Base-by-base conservation (phyloP, 2,797 vertebrate genomes). In the Crossoptilon crossoptilon region DNA sequence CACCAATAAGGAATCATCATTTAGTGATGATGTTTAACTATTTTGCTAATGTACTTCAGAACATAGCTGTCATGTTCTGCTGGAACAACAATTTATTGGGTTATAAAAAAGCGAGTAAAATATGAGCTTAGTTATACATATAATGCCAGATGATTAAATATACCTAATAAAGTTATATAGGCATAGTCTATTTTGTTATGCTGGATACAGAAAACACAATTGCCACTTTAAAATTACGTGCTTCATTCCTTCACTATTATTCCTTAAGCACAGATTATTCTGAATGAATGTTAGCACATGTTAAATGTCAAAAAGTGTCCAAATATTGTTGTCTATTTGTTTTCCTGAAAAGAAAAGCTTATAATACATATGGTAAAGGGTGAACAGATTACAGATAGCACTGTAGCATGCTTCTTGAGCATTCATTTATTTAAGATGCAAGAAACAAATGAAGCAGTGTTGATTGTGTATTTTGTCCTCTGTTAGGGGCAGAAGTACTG, bases 361-460 rank as follows among this genome's bases (percentile, higher is more conserved):
- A 33, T 43, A 21, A 56, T 53, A 46, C 53, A 10, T 81, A 73
- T 31, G 21, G 27, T 27, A 70, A 84, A 81, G 11, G 17, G 21
- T 78, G 71, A 90, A 78, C 27, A 66, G 72, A 33, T 85, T 91
- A 66, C 44, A 87, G 67, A 39, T 75, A 27, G 83, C 51, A 11
- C 33, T 44, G 41, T 51, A 71, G 37, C 60, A 76, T 49, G 7
- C 6, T 77, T 84, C 71, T 95, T 77, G 71, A 66, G 24, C 43
- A 48, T 88, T 91, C 44, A 48, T 82, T 94, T 96, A 41, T 64
- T 88, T 90, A 94, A 95, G 90, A 59, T 86, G n/a, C 41, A 87
- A 93, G 93, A 90, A 91, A 18, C 24, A 86, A 96, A 80, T 76
- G 75, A 91, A 91, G 44, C 77, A 33, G 3, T 51, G 84, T 51